Conservation (phyloP, 2,888 invertebrate species). For the Ligdia adustata region DNA sequence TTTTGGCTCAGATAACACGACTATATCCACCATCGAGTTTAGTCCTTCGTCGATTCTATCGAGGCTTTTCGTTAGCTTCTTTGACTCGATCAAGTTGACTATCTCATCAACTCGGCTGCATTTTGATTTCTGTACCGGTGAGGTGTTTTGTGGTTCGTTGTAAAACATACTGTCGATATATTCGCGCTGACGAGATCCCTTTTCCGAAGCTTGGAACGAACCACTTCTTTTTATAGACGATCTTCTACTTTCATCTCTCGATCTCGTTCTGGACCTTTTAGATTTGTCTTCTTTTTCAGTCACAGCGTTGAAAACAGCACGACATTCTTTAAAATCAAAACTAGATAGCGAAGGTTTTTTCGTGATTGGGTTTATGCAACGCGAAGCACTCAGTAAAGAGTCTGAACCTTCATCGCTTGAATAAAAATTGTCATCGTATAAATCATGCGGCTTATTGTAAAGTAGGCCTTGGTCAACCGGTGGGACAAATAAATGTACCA, state of each 20-base stretch:
- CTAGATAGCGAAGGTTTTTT: conserved; percentile 65
- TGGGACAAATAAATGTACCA: conserved; percentile 87
- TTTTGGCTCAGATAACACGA: conserved; percentile 84
- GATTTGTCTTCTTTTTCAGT: conserved; percentile 73
- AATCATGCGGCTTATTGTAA: conserved; percentile 79
- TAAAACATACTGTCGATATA: conserved; percentile 86
- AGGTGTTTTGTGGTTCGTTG: conserved; percentile 70
- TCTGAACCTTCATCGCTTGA: conserved; percentile 89
- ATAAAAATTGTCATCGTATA: conserved; percentile 84
- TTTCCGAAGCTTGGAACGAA: conserved; percentile 77
- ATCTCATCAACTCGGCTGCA: conserved; percentile 76
- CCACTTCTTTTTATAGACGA: conserved; percentile 74
- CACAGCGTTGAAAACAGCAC: conserved; percentile 83
- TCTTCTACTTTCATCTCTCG: conserved; percentile 66
- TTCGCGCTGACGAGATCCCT: conserved; percentile 73
- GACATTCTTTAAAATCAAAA: conserved; percentile 79
- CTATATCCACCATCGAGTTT: conserved; percentile 88
- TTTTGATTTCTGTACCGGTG: conserved; percentile 63
- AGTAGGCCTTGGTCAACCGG: conserved; percentile 84
- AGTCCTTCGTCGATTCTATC: conserved; percentile 90
- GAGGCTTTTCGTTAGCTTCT: conserved; percentile 88
- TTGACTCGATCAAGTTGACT: conserved; percentile 83
- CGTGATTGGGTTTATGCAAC: conserved; percentile 65
- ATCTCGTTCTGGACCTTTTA: conserved; percentile 66
- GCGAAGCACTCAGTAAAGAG: conserved; percentile 87